Evolutionary conservation across 2,888 invertebrate genomes (phyloP).

Genomic region (Odontocerum albicorne): DNA sequence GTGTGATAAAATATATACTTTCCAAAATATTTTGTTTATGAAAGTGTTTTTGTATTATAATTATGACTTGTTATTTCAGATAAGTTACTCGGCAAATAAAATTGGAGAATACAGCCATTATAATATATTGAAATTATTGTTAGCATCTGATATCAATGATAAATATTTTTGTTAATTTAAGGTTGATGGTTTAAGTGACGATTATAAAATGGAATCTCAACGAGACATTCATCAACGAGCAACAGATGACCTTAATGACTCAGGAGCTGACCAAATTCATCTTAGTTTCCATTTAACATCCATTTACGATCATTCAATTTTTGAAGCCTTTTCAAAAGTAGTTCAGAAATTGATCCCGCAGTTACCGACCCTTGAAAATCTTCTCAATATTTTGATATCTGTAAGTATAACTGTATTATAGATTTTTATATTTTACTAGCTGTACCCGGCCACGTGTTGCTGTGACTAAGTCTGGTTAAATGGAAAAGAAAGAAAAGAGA

Average conservation of each 20-base stretch:
- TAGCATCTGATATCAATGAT: neutral
- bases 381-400: conserved; percentile 96
- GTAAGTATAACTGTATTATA: too few relatives aligned
- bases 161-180: conserved; percentile 39
- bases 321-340: conserved; percentile 99
- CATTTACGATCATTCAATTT: conserved; percentile 99
- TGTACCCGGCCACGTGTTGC: too few relatives aligned
- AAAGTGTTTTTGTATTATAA: too few relatives aligned
- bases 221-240: conserved; percentile 97
- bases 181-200: conserved; percentile 98
- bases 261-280: conserved; percentile 84
- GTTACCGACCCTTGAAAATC: conserved; percentile 93
- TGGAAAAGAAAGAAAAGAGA: too few relatives aligned
- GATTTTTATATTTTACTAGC: too few relatives aligned
- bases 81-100: too few relatives aligned
- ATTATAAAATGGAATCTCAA: conserved; percentile 99
- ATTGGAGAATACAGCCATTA: too few relatives aligned
- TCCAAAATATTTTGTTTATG: too few relatives aligned
- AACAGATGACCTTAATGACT: conserved; percentile 90
- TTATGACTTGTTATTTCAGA: too few relatives aligned
- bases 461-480: too few relatives aligned
- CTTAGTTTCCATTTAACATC: conserved; percentile 96
- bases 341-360: conserved; percentile 99
- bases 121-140: too few relatives aligned
- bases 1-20: too few relatives aligned